Evolutionary conservation across 2,888 invertebrate genomes (phyloP).

Genomic region (Ditula angustiorana): DNA sequence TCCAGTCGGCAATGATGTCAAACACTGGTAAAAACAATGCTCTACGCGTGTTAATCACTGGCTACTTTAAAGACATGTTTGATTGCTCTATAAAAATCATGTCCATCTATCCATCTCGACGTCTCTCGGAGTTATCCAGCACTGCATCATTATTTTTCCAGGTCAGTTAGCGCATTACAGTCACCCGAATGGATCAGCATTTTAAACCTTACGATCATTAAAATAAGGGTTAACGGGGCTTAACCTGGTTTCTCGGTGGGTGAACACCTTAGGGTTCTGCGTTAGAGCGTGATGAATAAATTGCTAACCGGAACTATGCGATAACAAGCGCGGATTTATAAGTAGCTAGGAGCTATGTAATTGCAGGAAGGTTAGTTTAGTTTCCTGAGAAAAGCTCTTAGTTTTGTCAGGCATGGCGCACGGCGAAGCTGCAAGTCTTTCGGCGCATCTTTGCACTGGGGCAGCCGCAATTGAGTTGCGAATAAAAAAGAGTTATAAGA

Average conservation of each 20-base stretch:
- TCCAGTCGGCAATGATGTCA: too few species aligned
- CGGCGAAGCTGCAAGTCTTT: too few species aligned
- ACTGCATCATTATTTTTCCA: conserved; percentile 39
- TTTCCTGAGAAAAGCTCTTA: background rate
- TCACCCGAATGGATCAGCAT: background rate
- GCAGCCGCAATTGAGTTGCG: too few species aligned
- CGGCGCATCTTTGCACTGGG: too few species aligned
- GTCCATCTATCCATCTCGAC: background rate
- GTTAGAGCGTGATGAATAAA: conserved; percentile 19
- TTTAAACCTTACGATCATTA: background rate
- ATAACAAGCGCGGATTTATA: conserved; percentile 16
- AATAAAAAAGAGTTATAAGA: too few species aligned
- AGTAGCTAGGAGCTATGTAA: conserved; percentile 3
- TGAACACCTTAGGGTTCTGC: conserved; percentile 6
- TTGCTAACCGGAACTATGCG: conserved; percentile 12
- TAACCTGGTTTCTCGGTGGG: background rate
- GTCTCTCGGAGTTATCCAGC: background rate
- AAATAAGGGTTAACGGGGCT: conserved; percentile 14
- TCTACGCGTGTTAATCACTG: too few species aligned
- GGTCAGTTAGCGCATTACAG: conserved; percentile 17
- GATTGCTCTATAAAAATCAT: background rate
- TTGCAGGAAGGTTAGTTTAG: background rate
- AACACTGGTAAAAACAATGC: too few species aligned
- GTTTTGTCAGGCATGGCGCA: too few species aligned
- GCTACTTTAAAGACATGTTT: background rate